Conservation (phyloP, 2,797 vertebrate genomes). For the Premnoplex brunnescens region DNA sequence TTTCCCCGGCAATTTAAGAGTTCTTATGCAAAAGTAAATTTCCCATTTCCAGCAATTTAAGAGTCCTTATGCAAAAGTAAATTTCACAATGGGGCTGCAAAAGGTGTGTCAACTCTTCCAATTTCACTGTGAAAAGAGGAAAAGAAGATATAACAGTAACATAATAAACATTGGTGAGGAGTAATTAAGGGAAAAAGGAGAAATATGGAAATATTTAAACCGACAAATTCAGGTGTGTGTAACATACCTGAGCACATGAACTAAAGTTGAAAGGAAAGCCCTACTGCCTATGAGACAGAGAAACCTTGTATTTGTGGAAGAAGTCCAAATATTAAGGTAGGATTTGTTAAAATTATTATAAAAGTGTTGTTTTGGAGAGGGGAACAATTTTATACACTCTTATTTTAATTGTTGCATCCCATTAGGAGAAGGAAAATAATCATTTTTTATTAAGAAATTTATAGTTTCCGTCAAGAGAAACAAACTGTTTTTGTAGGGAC, state of each 20-base stretch:
- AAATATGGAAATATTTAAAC: not conserved
- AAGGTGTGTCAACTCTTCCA: not conserved
- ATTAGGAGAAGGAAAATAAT: not conserved
- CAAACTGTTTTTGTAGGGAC: accelerated
- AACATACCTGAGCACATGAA: not conserved
- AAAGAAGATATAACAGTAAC: not conserved
- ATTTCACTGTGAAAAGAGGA: not conserved
- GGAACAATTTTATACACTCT: not conserved
- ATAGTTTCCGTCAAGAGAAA: not conserved
- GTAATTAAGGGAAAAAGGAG: not conserved
- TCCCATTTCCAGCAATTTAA: not conserved
- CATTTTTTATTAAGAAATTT: not conserved
- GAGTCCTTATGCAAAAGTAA: not conserved
- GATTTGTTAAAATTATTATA: not conserved
- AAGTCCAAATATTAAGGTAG: not conserved
- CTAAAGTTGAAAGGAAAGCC: not conserved
- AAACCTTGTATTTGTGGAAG: not conserved
- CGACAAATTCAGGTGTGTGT: not conserved
- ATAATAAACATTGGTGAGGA: not conserved
- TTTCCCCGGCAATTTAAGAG: not conserved
- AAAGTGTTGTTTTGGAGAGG: not conserved
- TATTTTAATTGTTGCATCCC: not conserved
- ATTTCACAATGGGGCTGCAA: not conserved
- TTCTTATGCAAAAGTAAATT: not conserved
- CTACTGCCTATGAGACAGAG: not conserved